phyloP scores from a whole-genome alignment of 2,888 invertebrate species.

The Ormyrus pomaceus region DNA sequence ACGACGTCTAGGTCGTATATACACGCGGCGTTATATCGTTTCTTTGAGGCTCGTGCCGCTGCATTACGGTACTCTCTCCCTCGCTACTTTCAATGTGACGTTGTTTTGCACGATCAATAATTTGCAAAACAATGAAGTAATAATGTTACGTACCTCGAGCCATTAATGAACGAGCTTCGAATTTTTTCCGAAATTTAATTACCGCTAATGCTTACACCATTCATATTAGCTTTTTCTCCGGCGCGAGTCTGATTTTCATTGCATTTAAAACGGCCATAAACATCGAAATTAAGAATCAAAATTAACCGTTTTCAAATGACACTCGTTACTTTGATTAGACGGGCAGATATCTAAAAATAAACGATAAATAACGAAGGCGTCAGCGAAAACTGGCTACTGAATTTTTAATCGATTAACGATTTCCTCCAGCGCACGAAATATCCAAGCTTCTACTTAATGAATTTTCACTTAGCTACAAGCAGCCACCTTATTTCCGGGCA shows the following conservation, averaged over 20 bases:
- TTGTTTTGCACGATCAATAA: conserved; percentile 44
- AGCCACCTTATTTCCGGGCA: not conserved
- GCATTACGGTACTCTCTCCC: conserved; percentile 39
- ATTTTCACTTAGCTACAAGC: not conserved
- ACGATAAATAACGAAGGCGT: too few relatives aligned
- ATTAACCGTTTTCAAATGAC: too few relatives aligned
- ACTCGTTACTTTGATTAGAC: too few relatives aligned
- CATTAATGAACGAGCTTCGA: conserved; percentile 41
- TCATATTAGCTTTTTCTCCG: conserved; percentile 14
- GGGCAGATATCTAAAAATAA: too few relatives aligned
- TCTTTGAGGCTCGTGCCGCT: conserved; percentile 30
- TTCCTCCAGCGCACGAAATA: not conserved
- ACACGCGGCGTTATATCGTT: not conserved
- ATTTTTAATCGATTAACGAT: too few relatives aligned
- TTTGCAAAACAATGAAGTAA: conserved; percentile 55
- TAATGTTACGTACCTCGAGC: conserved; percentile 16
- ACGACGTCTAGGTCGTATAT: not conserved
- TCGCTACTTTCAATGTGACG: conserved; percentile 1
- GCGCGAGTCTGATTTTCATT: not conserved
- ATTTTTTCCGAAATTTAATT: conserved; percentile 33
- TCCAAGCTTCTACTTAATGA: conserved; percentile 4
- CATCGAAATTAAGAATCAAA: not conserved
- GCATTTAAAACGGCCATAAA: not conserved
- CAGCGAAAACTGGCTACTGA: too few relatives aligned
- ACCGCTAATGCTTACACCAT: conserved; percentile 19